These are phyloP conservation scores for Siderastrea radians DNA, from an alignment of 92 coral and sea anemone genomes.

Conservation along the genomic window DNA sequence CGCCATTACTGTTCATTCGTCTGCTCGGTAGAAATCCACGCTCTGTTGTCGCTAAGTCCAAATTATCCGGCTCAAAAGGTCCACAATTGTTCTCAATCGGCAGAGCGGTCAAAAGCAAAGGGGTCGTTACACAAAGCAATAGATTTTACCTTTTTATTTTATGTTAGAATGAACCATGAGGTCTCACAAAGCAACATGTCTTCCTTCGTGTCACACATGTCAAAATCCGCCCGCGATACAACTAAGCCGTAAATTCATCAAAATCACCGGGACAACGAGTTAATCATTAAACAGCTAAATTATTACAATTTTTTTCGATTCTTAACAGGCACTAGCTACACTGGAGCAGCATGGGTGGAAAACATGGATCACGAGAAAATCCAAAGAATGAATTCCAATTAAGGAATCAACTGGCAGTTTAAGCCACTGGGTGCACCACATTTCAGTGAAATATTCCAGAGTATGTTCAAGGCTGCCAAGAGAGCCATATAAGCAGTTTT, in stretches of 20 bases:
- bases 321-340: constrained; percentile 38
- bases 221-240: too few relatives aligned
- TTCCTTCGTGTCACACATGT: too few relatives aligned
- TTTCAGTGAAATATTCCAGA: constrained; percentile 62
- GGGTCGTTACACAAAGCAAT: too few relatives aligned
- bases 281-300: too few relatives aligned
- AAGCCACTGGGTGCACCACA: constrained; percentile 69
- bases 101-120: neutral
- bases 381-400: constrained; percentile 46
- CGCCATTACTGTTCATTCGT: neutral
- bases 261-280: too few relatives aligned
- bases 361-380: constrained; percentile 48
- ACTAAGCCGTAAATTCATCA: too few relatives aligned
- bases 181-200: too few relatives aligned
- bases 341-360: constrained; percentile 54
- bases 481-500: constrained; percentile 52
- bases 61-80: neutral
- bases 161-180: too few relatives aligned
- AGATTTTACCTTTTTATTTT: too few relatives aligned
- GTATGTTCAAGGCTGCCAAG: neutral
- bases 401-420: constrained; percentile 61
- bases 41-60: neutral
- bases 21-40: neutral
- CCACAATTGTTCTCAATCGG: neutral
- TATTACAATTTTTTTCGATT: too few relatives aligned